phyloP scores from a whole-genome alignment of 2,888 invertebrate species.

The Troides aeacus region DNA sequence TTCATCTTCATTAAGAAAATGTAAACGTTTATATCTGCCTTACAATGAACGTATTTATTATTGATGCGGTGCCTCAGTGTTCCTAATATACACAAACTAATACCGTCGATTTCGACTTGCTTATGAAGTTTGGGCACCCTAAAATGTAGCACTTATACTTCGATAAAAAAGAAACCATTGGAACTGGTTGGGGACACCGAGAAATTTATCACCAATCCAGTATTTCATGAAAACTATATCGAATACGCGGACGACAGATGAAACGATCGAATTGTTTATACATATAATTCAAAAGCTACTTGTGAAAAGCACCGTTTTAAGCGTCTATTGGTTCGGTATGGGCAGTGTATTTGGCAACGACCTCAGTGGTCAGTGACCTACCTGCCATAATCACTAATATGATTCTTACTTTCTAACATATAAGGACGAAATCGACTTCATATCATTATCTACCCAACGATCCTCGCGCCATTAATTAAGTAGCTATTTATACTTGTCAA shows the following conservation, averaged over 20 bases:
- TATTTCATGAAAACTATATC: conserved; percentile 11
- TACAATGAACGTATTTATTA: conserved; percentile 32
- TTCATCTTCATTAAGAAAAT: conserved; percentile 27
- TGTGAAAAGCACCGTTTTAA: conserved; percentile 60
- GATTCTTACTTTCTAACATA: conserved; percentile 33
- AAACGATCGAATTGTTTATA: conserved; percentile 29
- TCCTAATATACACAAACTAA: conserved; percentile 73
- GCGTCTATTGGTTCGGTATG: conserved; percentile 55
- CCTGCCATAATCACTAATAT: conserved; percentile 35
- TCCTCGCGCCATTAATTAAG: conserved; percentile 16
- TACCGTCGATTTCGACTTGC: conserved; percentile 59
- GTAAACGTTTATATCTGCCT: background rate
- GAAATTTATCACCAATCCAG: conserved; percentile 36
- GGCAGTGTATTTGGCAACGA: conserved; percentile 74
- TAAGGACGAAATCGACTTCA: conserved; percentile 22
- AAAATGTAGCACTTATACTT: conserved; percentile 58
- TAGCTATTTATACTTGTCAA: conserved; percentile 25
- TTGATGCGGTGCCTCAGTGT: conserved; percentile 49
- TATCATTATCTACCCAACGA: conserved; percentile 22
- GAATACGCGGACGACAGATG: conserved; percentile 14
- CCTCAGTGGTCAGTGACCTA: conserved; percentile 68
- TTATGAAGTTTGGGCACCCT: conserved; percentile 54
- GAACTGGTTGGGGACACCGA: conserved; percentile 38
- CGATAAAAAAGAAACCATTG: conserved; percentile 31
- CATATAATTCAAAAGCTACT: conserved; percentile 31